These are phyloP conservation scores for Calliphora vicina DNA, from an alignment of 1,140 invertebrate species.

Conservation along the genomic window DNA sequence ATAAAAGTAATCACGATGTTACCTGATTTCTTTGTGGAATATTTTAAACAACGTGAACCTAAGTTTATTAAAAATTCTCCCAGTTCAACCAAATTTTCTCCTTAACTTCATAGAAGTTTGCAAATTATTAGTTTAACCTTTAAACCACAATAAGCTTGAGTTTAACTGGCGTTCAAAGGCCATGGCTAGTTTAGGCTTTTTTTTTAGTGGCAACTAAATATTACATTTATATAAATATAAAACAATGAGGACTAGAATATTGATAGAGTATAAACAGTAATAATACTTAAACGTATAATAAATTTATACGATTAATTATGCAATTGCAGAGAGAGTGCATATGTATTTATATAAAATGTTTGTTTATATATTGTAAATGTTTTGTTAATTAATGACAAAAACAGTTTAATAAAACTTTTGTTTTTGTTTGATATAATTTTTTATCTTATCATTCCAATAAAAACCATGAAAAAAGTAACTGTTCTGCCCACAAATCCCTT, in stretches of 20 bases:
- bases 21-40: no score
- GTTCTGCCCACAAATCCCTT: background rate
- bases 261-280: no score
- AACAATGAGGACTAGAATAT: constrained; percentile 19
- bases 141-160: no score
- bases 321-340: no score
- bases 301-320: no score
- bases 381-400: background rate
- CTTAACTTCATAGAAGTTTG: background rate
- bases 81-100: background rate
- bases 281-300: background rate
- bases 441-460: constrained; percentile 8
- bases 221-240: no score
- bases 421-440: background rate
- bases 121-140: no score
- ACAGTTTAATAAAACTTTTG: constrained; percentile 3
- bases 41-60: no score
- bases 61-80: no score
- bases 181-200: background rate
- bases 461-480: background rate
- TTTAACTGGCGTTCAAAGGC: background rate
- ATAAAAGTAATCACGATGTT: no score
- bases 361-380: constrained; percentile 13
- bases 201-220: background rate
- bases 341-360: no score